Evolutionary conservation across 2,888 invertebrate genomes (phyloP).

Genomic region (Liodrosophila aerea): DNA sequence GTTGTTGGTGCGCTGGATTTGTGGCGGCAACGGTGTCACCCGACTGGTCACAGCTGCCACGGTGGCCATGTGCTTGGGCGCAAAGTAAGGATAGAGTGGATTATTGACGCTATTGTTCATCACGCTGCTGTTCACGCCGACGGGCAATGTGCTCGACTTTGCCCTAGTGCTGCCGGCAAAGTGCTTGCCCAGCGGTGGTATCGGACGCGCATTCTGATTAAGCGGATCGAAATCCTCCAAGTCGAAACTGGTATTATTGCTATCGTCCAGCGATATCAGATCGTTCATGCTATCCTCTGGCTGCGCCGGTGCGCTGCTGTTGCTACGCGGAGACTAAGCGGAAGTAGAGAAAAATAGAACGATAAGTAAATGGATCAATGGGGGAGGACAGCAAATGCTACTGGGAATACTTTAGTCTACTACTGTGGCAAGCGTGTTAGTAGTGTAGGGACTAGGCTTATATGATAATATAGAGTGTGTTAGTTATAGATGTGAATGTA

Average conservation of each 20-base stretch:
- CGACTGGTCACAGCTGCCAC: slow-evolving; percentile 55
- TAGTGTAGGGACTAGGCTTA: slow-evolving; percentile 6
- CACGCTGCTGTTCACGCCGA: slow-evolving; percentile 55
- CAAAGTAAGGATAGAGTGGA: slow-evolving; percentile 84
- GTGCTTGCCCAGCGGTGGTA: slow-evolving; percentile 65
- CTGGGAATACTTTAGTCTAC: slow-evolving; percentile 1
- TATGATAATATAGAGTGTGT: slow-evolving; percentile 19
- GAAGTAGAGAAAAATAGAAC: neutral
- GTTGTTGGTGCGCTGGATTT: slow-evolving; percentile 47
- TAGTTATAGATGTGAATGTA: slow-evolving; percentile 30
- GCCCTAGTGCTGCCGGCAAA: slow-evolving; percentile 35
- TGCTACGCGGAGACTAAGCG: slow-evolving; percentile 68
- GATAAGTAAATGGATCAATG: neutral
- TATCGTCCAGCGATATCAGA: slow-evolving; percentile 87
- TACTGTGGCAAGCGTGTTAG: slow-evolving; percentile 28
- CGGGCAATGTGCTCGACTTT: slow-evolving; percentile 80
- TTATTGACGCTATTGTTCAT: slow-evolving; percentile 79
- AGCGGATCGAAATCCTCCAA: slow-evolving; percentile 88
- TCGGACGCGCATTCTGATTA: slow-evolving; percentile 83
- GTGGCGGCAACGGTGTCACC: slow-evolving; percentile 61
- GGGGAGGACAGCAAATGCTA: slow-evolving; percentile 15
- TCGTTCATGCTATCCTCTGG: slow-evolving; percentile 84
- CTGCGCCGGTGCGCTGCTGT: slow-evolving; percentile 42
- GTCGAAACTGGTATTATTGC: slow-evolving; percentile 84
- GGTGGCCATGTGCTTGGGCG: slow-evolving; percentile 80